A percentile compares a stretch with the other conserved stretches of the same genome.
Conservation (phyloP, 37 sponge, comb jelly and placozoan genomes). For the Spongilla lacustris region DNA sequence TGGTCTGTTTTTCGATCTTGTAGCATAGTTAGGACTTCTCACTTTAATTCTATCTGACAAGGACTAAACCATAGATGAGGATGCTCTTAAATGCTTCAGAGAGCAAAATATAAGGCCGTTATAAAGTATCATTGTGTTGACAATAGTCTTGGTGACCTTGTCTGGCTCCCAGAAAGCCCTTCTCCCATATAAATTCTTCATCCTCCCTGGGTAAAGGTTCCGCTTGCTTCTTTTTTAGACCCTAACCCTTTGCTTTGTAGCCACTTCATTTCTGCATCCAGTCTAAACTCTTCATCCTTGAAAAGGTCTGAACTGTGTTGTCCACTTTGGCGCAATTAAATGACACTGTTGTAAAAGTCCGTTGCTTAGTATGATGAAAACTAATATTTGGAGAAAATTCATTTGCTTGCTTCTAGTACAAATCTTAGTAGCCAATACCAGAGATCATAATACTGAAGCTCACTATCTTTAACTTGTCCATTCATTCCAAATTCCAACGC, state of each 20-base stretch:
- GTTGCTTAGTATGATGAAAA: too few species aligned
- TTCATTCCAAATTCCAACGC: too few species aligned
- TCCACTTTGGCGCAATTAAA: not conserved
- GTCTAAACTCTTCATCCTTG: conserved; percentile 23
- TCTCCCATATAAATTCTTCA: conserved; percentile 36
- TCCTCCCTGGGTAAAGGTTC: conserved; percentile 28
- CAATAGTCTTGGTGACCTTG: conserved; percentile 11
- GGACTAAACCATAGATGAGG: not conserved
- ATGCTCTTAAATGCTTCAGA: conserved; percentile 47
- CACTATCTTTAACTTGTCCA: too few species aligned
- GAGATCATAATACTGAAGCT: too few species aligned
- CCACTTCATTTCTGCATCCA: conserved; percentile 58
- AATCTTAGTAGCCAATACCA: too few species aligned
- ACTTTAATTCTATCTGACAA: conserved; percentile 15
- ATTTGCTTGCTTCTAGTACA: too few species aligned
- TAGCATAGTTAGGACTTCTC: conserved; percentile 30
- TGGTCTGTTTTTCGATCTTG: conserved; percentile 42
- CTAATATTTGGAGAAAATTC: too few species aligned
- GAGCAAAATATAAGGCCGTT: conserved; percentile 53
- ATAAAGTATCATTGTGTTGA: conserved; percentile 34
- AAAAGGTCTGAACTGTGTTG: conserved; percentile 27
- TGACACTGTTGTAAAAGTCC: too few species aligned
- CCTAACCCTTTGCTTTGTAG: conserved; percentile 27
- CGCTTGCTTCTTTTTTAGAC: conserved; percentile 17
- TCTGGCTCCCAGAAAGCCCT: conserved; percentile 32